Conservation (phyloP, 1,140 invertebrate genomes). For the Sminthurinus signatus region DNA sequence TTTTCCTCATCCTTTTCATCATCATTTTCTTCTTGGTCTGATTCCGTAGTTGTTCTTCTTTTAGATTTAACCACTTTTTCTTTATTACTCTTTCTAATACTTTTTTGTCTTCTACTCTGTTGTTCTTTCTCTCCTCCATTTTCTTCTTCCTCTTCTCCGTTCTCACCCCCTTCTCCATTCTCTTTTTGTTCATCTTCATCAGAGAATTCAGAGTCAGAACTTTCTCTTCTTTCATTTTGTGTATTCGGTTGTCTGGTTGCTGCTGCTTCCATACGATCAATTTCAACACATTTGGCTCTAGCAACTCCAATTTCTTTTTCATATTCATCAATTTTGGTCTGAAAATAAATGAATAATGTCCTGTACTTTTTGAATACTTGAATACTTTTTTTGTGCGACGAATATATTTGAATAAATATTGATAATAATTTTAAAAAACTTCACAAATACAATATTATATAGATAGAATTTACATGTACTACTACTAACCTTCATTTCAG, state of each 20-base stretch:
- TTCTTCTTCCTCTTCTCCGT: not conserved
- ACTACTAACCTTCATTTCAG: slow-evolving; percentile 22
- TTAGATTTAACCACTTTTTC: not conserved
- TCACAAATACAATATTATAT: not conserved
- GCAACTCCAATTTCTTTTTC: slow-evolving; percentile 22
- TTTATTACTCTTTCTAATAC: not conserved
- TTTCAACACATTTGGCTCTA: slow-evolving; percentile 24
- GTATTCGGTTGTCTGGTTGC: not conserved
- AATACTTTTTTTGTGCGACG: not conserved
- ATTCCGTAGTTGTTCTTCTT: not conserved
- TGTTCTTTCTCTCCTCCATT: not conserved
- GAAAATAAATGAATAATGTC: not conserved
- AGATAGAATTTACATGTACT: not conserved
- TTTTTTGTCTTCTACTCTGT: not conserved
- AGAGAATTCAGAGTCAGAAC: not conserved
- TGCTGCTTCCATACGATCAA: slow-evolving; percentile 15
- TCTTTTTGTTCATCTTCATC: not conserved
- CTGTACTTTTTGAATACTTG: not conserved
- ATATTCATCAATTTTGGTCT: slow-evolving; percentile 31
- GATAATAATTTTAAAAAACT: not conserved
- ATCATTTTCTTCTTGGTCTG: not conserved
- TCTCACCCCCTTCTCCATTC: slow-evolving; percentile 1
- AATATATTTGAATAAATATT: not conserved
- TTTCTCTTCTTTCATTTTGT: not conserved
- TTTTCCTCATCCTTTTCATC: not conserved